phyloP scores from a whole-genome alignment of 2,888 invertebrate genomes.

The Acrobasis repandana region DNA sequence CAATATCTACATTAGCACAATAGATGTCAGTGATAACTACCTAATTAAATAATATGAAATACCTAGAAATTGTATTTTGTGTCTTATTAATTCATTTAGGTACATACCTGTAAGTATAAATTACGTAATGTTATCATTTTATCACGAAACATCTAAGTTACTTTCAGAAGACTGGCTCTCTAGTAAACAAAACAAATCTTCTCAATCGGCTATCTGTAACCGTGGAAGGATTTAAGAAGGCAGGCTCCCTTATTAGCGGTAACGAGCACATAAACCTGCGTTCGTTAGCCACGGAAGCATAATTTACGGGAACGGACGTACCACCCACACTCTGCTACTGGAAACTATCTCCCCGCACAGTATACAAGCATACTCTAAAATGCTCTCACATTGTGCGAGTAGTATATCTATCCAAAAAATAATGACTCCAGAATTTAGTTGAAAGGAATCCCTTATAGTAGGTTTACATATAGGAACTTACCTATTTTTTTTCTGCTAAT shows the following conservation, averaged over 20 bases:
- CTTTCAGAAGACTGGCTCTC: background rate
- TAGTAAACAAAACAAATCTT: background rate
- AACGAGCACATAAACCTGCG: conserved; percentile 46
- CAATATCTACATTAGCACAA: too few relatives aligned
- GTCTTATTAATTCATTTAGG: too few relatives aligned
- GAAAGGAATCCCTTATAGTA: too few relatives aligned
- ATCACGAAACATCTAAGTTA: background rate
- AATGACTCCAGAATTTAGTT: too few relatives aligned
- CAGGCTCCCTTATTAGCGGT: conserved; percentile 50
- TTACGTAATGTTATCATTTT: too few relatives aligned
- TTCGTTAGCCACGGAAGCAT: conserved; percentile 45
- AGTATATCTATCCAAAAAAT: too few relatives aligned
- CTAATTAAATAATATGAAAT: too few relatives aligned
- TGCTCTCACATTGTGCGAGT: background rate
- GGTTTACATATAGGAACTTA: too few relatives aligned
- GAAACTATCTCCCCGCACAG: background rate
- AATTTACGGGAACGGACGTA: conserved; percentile 38
- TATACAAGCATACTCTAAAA: background rate
- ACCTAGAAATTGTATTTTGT: too few relatives aligned
- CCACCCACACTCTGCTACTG: conserved; percentile 33
- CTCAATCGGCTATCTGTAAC: conserved; percentile 19
- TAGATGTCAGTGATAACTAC: too few relatives aligned
- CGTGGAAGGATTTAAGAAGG: conserved; percentile 15
- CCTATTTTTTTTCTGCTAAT: too few relatives aligned
- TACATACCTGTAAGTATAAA: too few relatives aligned